These are phyloP conservation scores for Sus cebifrons DNA, from an alignment of 2,797 vertebrate species.

Conservation along the genomic window DNA sequence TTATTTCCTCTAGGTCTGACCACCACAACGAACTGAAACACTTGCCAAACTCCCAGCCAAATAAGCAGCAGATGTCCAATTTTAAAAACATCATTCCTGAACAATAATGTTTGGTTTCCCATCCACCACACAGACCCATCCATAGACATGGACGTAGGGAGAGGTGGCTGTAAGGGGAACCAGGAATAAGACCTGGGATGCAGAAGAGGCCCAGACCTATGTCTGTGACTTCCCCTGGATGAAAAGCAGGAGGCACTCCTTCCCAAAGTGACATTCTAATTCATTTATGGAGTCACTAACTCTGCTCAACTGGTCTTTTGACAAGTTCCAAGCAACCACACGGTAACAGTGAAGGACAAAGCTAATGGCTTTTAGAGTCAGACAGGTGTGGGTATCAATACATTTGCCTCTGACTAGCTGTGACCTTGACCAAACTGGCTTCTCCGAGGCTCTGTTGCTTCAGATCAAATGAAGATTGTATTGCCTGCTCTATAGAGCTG, in stretches of 20 bases:
- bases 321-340: background rate
- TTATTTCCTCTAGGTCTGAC: slow-evolving; percentile 87
- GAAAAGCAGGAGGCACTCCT: background rate
- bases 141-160: background rate
- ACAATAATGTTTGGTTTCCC: slow-evolving; percentile 76
- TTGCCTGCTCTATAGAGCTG: background rate
- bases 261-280: background rate
- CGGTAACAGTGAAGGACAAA: background rate
- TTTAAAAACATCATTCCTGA: slow-evolving; percentile 71
- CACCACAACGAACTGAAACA: slow-evolving; percentile 83
- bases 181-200: background rate
- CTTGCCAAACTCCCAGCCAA: slow-evolving; percentile 86
- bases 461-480: background rate
- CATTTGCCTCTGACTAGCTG: background rate
- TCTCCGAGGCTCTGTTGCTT: slow-evolving; percentile 11
- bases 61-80: slow-evolving; percentile 88
- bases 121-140: background rate
- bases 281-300: background rate
- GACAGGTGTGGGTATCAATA: background rate
- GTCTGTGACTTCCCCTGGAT: background rate
- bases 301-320: background rate
- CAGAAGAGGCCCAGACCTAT: background rate
- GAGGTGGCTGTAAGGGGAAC: background rate
- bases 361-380: background rate
- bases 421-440: background rate